Conservation (phyloP, 37 sponge, comb jelly and placozoan species). For the Amphimedon queenslandica region DNA sequence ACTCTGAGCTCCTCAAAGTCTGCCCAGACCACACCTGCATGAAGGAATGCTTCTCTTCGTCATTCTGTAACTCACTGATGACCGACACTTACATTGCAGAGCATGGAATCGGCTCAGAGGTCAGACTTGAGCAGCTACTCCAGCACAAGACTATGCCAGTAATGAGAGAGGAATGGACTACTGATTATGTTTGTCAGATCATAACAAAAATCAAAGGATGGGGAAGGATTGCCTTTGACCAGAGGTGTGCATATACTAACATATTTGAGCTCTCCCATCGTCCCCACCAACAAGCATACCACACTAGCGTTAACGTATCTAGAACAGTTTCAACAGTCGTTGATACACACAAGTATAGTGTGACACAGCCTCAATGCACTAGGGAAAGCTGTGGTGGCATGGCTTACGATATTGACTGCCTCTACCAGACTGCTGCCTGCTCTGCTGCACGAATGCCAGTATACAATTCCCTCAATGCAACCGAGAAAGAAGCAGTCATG, state of each 20-base stretch:
- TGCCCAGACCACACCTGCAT: not conserved
- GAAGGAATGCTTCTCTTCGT: not conserved
- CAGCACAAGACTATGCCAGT: not conserved
- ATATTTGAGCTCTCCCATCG: not conserved
- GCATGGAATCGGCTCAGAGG: not conserved
- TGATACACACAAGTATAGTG: not conserved
- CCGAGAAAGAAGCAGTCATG: not conserved
- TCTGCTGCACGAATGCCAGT: not conserved
- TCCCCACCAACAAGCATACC: not conserved
- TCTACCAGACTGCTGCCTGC: not conserved
- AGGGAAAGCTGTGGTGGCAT: not conserved
- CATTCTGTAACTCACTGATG: not conserved
- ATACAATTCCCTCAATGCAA: not conserved
- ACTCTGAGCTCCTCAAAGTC: not conserved
- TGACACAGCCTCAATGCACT: not conserved
- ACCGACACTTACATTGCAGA: not conserved
- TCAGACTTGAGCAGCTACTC: not conserved
- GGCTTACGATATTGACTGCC: not conserved
- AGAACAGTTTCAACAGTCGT: not conserved
- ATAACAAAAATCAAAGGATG: slow-evolving; percentile 1
- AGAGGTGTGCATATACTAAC: not conserved
- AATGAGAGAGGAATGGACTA: not conserved
- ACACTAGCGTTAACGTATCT: not conserved
- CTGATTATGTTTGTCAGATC: not conserved
- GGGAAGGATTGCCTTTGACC: not conserved